These are phyloP conservation scores for Tangara arthus DNA, from an alignment of 2,797 vertebrate species.

Conservation along the genomic window DNA sequence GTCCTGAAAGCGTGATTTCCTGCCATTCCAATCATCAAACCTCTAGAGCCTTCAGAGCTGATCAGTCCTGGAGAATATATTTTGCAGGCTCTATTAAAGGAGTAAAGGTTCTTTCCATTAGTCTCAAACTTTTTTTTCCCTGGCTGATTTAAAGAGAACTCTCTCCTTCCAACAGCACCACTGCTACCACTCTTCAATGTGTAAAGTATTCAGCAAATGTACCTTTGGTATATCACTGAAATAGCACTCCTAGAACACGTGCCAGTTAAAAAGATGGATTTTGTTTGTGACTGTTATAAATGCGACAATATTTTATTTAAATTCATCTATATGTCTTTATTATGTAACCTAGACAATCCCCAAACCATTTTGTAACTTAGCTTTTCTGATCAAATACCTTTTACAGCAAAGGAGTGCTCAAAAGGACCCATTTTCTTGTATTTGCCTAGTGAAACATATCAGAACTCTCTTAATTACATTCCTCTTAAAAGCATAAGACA, in stretches of 20 bases:
- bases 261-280: constrained; percentile 15
- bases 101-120: constrained; percentile 88
- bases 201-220: constrained; percentile 32
- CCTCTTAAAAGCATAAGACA: constrained; percentile 28
- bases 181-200: not conserved
- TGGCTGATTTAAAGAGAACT: constrained; percentile 60
- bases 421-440: constrained; percentile 38
- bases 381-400: constrained; percentile 43
- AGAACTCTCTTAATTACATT: constrained; percentile 53
- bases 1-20: constrained; percentile 99
- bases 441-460: constrained; percentile 42
- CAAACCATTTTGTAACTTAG: constrained; percentile 33
- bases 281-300: constrained; percentile 15
- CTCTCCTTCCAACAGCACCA: not conserved
- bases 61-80: constrained; percentile 96
- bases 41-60: constrained; percentile 93
- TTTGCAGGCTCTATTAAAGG: constrained; percentile 95
- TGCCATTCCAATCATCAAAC: constrained; percentile 99
- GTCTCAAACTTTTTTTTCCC: constrained; percentile 57
- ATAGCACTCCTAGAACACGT: not conserved
- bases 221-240: not conserved
- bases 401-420: constrained; percentile 20
- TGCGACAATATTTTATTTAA: constrained; percentile 21
- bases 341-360: constrained; percentile 16
- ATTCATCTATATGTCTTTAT: constrained; percentile 23